Evolutionary conservation across 2,113 vertebrate species (phyloP), one percentile per base, ranked within the genome.

Genomic region (Callithrix jacchus): DNA sequence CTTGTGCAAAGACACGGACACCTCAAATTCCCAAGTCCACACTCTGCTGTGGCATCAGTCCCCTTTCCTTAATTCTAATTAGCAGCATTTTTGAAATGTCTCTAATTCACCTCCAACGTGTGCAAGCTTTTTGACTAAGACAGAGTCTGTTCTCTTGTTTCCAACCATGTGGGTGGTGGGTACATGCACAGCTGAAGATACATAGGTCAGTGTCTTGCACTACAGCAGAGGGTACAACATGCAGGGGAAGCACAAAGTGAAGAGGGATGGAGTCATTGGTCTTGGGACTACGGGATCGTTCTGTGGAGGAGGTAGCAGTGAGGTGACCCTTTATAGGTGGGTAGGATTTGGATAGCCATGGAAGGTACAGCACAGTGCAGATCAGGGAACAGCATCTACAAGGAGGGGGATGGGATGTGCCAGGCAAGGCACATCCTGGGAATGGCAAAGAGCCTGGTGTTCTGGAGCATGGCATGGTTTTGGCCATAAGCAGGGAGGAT

Each of bases 391-490:
- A 52, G 93, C 6, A 4, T 42, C 13, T 1, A 35, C 58, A 18
- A 25, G n/a, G 76, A 54, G 40, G 20, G 40, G 20, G 40, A 9
- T 5, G n/a, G 45, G 35, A 58, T 10, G 74, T 17, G 71, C 17
- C 0, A 0, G 21, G 5, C 9, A 17, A 61, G 40, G 2, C 3
- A 0, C 2, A 6, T 30, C 52, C 70, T 25, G 32, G 42, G 68
- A 73, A 40, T 2, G 2, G 20, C 76, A 52, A 12, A 25, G 0
- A 81, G 30, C 70, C 52, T 0, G 0, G 7, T 45, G 58, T 49
- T 35, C 79, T 23, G 40, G 45, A 37, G 56, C 16, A 0, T 1
- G 32, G n/a, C 9, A 2, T 1, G 27, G 1, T 27, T 17, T 42
- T 8, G 71, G 52, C 11, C 47, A 1, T 10, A 10, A 20, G 35